Percentiles rank a stretch among this genome's conserved stretches.
Conservation (phyloP, 2,113 vertebrate genomes). For the Lonchura striata region DNA sequence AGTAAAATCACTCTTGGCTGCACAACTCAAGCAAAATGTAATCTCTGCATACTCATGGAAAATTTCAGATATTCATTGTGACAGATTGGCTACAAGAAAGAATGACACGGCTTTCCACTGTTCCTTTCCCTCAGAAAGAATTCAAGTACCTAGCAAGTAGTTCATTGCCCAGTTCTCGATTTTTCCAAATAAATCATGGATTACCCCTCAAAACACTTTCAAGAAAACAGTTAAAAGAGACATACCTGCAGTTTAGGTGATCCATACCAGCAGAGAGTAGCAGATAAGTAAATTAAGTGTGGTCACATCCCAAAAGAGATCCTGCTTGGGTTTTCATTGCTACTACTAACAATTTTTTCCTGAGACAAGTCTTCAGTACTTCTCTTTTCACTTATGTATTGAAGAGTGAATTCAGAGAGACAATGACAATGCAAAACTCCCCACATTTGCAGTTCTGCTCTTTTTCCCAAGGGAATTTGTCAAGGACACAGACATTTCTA, state of each 20-base stretch:
- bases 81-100: background rate
- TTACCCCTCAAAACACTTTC: background rate
- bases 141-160: background rate
- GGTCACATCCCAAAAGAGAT: background rate
- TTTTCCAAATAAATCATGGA: background rate
- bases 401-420: background rate
- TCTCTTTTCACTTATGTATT: background rate
- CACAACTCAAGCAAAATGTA: background rate
- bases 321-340: background rate
- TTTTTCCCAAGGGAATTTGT: background rate
- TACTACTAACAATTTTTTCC: background rate
- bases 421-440: background rate
- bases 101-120: background rate
- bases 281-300: background rate
- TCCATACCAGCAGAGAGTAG: background rate
- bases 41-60: background rate
- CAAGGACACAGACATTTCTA: background rate
- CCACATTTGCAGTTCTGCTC: background rate
- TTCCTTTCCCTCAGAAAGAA: background rate
- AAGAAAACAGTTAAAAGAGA: background rate
- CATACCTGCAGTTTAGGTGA: background rate
- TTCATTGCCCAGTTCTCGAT: background rate
- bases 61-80: background rate
- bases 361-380: background rate
- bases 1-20: background rate